Evolutionary conservation across 2,888 invertebrate genomes (phyloP), one percentile per base, ranked within the genome.

Genomic region (Adela reaumurella): DNA sequence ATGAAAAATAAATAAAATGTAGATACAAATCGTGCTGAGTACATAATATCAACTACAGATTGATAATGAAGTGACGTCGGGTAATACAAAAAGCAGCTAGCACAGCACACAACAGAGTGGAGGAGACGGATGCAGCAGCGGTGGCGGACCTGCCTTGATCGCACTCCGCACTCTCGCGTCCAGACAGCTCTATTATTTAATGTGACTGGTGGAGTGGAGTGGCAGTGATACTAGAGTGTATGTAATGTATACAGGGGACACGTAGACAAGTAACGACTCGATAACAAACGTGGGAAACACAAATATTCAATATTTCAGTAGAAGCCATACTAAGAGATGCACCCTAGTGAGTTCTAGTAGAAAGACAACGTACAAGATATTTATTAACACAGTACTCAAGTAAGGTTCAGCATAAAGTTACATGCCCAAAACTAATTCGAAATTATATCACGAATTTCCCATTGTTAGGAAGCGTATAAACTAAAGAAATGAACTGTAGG

Each of bases 61-160:
- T 35, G 35, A 35, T 8, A 35, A 35, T 35, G 35, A 35, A 70
- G 77, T 77, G 77, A 74, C 71, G 70, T 73, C 69, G 73, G 71
- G 73, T 74, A 76, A 73, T 72, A 77, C 78, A 74, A 78, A 74
- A 78, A 78, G 78, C 78, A 78, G 78, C 78, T 77, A 78, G 74
- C 77, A 76, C 71, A 76, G 74, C 78, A 77, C 77, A 76, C 78
- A 70, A 64, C 70, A 76, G 70, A 74, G 78, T 78, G 76, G 78
- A 74, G 74, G 70, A 74, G 71, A 72, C 77, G 70, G 77, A 73
- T 67, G 70, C 72, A 71, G 69, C 71, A 68, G 64, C 70, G 35
- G 14, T 24, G 35, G 35, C 35, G 8, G 35, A 35, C 35, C n/a
- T n/a, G n/a, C n/a, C n/a, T 74, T 73, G 74, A 74, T 74, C 74